Conservation (phyloP, 2,888 invertebrate genomes). For the Imbricaverruca yamaguchii region DNA sequence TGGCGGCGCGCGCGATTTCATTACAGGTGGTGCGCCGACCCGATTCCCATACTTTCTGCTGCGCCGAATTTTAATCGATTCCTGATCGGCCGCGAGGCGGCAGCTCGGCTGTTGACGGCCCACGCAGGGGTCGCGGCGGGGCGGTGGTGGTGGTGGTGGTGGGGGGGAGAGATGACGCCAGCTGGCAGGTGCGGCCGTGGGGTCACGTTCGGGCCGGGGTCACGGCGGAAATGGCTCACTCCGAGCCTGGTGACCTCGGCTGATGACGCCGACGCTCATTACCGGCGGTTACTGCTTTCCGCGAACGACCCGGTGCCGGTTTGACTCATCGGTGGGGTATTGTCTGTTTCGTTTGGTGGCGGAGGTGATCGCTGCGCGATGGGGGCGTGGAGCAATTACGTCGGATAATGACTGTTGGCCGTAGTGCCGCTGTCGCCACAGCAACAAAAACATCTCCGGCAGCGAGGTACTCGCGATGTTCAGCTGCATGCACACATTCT, state of each 20-base stretch:
- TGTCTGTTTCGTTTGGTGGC: not conserved
- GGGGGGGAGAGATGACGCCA: not conserved
- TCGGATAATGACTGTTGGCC: not conserved
- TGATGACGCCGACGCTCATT: not conserved
- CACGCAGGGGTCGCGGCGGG: not conserved
- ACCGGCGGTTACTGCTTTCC: not conserved
- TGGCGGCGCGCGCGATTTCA: conserved; percentile 4
- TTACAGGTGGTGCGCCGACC: not conserved
- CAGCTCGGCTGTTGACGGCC: not conserved
- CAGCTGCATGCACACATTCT: not conserved
- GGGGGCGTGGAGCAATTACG: not conserved
- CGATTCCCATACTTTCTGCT: not conserved
- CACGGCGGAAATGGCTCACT: not conserved
- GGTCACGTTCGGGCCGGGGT: conserved; percentile 3
- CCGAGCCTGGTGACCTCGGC: not conserved
- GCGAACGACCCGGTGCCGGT: not conserved
- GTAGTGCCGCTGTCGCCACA: not conserved
- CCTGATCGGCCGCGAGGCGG: not conserved
- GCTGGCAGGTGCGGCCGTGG: not conserved
- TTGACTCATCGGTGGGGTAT: conserved; percentile 14
- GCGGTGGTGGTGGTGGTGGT: no score
- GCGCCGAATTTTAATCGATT: conserved; percentile 12
- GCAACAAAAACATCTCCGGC: not conserved
- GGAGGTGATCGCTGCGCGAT: not conserved
- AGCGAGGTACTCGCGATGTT: not conserved